Evolutionary conservation across 1,140 invertebrate genomes (phyloP).

Genomic region (Drosophila carrolli): DNA sequence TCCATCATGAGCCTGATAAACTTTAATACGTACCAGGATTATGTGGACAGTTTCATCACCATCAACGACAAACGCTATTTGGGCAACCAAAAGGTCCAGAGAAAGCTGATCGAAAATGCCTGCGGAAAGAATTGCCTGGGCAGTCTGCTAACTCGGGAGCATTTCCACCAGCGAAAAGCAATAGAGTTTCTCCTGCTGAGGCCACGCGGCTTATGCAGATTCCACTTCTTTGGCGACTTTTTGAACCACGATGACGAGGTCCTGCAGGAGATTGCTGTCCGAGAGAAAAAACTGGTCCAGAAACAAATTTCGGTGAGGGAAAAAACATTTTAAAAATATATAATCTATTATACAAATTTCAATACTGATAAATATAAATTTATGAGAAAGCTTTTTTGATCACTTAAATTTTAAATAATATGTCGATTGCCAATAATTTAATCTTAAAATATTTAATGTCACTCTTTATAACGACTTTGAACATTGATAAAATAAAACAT

Average conservation of each 20-base stretch:
- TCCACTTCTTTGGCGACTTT: constrained; percentile 17
- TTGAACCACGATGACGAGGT: constrained; percentile 33
- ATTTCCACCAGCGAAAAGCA: constrained; percentile 18
- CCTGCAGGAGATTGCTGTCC: constrained; percentile 35
- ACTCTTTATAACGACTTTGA: too few relatives aligned
- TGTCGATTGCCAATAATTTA: too few relatives aligned
- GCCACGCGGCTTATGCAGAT: background rate
- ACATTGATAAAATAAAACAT: too few relatives aligned
- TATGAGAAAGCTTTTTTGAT: too few relatives aligned
- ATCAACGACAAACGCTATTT: constrained; percentile 43
- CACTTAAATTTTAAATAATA: too few relatives aligned
- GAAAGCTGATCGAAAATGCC: constrained; percentile 25
- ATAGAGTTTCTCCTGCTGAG: constrained; percentile 2
- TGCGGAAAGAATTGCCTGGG: constrained; percentile 37
- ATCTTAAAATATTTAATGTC: too few relatives aligned
- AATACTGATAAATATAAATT: too few relatives aligned
- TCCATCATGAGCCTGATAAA: constrained; percentile 25
- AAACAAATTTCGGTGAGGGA: constrained; percentile 44
- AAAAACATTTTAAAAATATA: background rate
- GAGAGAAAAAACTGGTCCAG: constrained; percentile 28
- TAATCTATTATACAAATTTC: too few relatives aligned
- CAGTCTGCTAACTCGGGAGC: constrained; percentile 28
- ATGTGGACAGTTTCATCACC: constrained; percentile 47
- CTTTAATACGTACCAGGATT: constrained; percentile 36
- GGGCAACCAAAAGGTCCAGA: constrained; percentile 14